Evolutionary conservation across 2,113 vertebrate genomes (phyloP).

Genomic region (Labeo catla): DNA sequence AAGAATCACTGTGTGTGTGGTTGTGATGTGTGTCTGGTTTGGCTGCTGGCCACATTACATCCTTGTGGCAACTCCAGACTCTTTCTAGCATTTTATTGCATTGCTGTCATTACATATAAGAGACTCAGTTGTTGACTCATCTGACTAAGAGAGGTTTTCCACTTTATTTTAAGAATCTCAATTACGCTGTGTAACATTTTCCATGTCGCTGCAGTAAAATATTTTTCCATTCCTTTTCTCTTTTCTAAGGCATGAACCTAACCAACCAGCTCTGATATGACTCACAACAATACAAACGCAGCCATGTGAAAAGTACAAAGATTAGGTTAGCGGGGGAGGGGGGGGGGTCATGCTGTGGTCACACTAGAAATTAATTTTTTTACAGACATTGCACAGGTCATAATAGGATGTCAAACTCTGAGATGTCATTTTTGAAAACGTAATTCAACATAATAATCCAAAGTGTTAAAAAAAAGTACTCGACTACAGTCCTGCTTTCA

Average conservation of each 20-base stretch:
- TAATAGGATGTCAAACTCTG: not conserved
- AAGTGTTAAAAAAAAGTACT: not conserved
- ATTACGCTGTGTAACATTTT: not conserved
- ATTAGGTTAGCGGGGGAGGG: too few relatives aligned
- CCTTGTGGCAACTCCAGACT: slow-evolving; percentile 41
- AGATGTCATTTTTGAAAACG: not conserved
- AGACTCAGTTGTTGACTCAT: not conserved
- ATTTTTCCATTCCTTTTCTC: not conserved
- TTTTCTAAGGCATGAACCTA: not conserved
- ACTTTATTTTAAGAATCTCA: not conserved
- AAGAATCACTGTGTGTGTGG: slow-evolving; percentile 22
- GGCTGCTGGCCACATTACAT: slow-evolving; percentile 42
- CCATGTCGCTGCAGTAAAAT: not conserved
- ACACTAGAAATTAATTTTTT: not conserved
- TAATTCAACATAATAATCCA: not conserved
- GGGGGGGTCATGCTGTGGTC: too few relatives aligned
- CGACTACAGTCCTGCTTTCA: too few relatives aligned
- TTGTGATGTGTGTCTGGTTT: slow-evolving; percentile 34
- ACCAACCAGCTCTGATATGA: not conserved
- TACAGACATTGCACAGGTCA: not conserved
- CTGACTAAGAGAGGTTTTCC: not conserved
- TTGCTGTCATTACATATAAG: not conserved
- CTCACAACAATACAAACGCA: not conserved
- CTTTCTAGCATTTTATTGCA: slow-evolving; percentile 44
- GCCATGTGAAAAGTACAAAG: not conserved